Evolutionary conservation across 1,140 invertebrate species (phyloP).

Genomic region (Lamellibrachia luymesi): DNA sequence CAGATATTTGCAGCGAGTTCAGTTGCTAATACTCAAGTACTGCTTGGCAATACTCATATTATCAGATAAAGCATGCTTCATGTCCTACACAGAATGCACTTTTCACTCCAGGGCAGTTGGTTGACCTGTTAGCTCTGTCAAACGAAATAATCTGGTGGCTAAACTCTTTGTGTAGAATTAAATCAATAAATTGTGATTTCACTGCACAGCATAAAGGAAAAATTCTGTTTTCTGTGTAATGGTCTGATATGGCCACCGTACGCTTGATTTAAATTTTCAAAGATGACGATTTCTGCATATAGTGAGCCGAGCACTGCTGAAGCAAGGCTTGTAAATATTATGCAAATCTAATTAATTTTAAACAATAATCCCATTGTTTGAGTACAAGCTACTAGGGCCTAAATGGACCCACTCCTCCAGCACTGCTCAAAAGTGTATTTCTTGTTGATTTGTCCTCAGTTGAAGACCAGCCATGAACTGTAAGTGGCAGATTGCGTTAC

Average conservation of each 20-base stretch:
- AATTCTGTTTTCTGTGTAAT: too few relatives aligned
- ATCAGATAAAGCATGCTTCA: background rate
- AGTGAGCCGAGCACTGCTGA: too few relatives aligned
- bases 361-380: too few relatives aligned
- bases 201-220: background rate
- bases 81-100: background rate
- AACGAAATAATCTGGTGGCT: background rate
- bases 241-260: too few relatives aligned
- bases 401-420: background rate
- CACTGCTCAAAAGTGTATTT: background rate
- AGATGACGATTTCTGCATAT: too few relatives aligned
- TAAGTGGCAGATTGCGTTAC: background rate
- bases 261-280: too few relatives aligned
- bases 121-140: background rate
- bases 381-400: too few relatives aligned
- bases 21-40: background rate
- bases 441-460: background rate
- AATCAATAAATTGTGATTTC: conserved; percentile 2
- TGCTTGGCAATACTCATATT: background rate
- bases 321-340: too few relatives aligned
- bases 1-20: background rate
- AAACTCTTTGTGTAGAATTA: background rate
- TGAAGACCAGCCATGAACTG: background rate
- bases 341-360: too few relatives aligned
- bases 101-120: background rate